Conservation (phyloP, 2,797 vertebrate species). For the Lithobates pipiens region DNA sequence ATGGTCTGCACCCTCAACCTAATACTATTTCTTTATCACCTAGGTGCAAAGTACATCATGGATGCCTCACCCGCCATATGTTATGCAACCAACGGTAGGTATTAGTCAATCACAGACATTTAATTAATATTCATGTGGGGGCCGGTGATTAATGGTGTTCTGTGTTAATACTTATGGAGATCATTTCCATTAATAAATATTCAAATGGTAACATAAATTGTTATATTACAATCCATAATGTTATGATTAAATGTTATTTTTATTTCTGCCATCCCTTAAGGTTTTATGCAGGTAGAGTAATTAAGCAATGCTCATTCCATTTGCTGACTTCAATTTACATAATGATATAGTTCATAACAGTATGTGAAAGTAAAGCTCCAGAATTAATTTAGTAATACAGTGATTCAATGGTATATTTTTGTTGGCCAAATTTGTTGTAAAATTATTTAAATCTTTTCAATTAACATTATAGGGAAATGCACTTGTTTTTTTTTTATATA, state of each 20-base stretch:
- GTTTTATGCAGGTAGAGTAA: slow-evolving; percentile 20
- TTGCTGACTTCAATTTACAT: not conserved
- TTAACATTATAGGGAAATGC: not conserved
- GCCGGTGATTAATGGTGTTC: slow-evolving; percentile 25
- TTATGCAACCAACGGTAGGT: slow-evolving; percentile 99
- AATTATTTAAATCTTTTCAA: not conserved
- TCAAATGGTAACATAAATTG: slow-evolving; percentile 25
- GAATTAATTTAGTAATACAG: not conserved
- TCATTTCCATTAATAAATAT: slow-evolving; percentile 21
- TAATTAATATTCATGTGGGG: slow-evolving; percentile 27
- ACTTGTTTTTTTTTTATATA: not conserved
- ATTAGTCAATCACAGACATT: slow-evolving; percentile 47
- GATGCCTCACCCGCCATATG: slow-evolving; percentile 99
- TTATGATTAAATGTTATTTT: slow-evolving; percentile 32
- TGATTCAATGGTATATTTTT: not conserved
- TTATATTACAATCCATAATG: slow-evolving; percentile 11
- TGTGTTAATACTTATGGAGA: slow-evolving; percentile 1
- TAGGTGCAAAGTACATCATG: slow-evolving; percentile 99
- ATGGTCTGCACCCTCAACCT: slow-evolving; percentile 61
- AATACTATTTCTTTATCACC: slow-evolving; percentile 75
- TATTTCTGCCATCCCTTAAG: not conserved
- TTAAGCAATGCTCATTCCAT: not conserved
- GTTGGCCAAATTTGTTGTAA: not conserved
- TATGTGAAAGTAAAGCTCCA: not conserved
- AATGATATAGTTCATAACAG: slow-evolving; percentile 1